Conservation (phyloP, 2,888 invertebrate genomes). For the Epirrhoe alternata region DNA sequence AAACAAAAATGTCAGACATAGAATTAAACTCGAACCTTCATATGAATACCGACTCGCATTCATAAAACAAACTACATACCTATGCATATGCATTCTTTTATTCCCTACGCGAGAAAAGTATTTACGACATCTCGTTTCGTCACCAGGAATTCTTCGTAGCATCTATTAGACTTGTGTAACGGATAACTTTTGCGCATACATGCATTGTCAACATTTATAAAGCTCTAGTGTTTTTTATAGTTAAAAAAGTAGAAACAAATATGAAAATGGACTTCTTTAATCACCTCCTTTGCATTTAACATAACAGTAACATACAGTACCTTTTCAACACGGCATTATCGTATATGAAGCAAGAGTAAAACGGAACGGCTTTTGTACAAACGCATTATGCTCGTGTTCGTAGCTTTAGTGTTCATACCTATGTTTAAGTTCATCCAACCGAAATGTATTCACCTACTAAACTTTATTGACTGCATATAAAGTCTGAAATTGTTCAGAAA, state of each 20-base stretch:
- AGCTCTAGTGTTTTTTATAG: not conserved
- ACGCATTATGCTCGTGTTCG: slow-evolving; percentile 8
- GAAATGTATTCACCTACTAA: slow-evolving; percentile 21
- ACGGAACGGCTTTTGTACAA: slow-evolving; percentile 12
- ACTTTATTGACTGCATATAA: slow-evolving; percentile 27
- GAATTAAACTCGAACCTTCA: not conserved
- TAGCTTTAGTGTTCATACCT: slow-evolving; percentile 17
- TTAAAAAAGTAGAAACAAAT: not conserved
- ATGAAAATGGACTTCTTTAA: not conserved
- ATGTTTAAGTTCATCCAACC: slow-evolving; percentile 22
- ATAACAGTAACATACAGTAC: not conserved
- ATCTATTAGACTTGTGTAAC: slow-evolving; percentile 6
- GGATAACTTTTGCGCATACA: not conserved
- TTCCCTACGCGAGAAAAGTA: slow-evolving; percentile 30
- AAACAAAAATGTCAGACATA: not conserved
- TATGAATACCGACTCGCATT: slow-evolving; percentile 15
- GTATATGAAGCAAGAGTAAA: slow-evolving; percentile 9
- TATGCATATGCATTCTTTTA: slow-evolving; percentile 22
- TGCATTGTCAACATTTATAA: not conserved
- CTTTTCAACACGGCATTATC: slow-evolving; percentile 3
- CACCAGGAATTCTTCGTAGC: slow-evolving; percentile 12
- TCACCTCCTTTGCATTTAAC: not conserved
- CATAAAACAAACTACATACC: slow-evolving; percentile 19
- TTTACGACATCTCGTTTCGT: slow-evolving; percentile 26
- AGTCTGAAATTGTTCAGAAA: slow-evolving; percentile 25